Conservation (phyloP, 2,888 invertebrate species). For the Cantharis flavilabris region DNA sequence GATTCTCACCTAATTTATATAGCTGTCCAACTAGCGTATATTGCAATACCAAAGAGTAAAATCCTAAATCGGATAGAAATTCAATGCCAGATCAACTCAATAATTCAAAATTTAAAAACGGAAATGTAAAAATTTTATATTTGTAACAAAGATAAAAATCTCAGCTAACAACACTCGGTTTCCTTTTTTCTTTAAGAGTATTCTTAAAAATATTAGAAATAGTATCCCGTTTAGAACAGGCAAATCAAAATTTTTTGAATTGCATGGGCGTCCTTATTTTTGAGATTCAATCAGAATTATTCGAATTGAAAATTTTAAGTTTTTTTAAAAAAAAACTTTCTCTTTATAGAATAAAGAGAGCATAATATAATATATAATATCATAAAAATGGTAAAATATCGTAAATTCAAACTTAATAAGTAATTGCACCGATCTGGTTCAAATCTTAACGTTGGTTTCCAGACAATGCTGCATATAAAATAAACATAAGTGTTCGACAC, state of each 20-base stretch:
- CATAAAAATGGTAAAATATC: not conserved
- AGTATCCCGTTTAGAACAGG: not conserved
- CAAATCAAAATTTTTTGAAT: not conserved
- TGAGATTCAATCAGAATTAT: too few relatives aligned
- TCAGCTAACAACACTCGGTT: not conserved
- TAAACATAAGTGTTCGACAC: conserved; percentile 10
- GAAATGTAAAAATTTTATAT: not conserved
- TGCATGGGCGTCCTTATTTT: not conserved
- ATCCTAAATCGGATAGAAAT: too few relatives aligned
- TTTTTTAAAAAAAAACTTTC: not conserved
- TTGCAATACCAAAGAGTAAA: too few relatives aligned
- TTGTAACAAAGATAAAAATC: not conserved
- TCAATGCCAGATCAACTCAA: too few relatives aligned
- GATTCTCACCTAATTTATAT: too few relatives aligned
- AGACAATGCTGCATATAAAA: conserved; percentile 15
- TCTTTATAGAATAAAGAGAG: not conserved
- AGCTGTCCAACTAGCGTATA: too few relatives aligned
- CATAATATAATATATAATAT: not conserved
- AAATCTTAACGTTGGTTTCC: conserved; percentile 14
- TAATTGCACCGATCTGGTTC: not conserved
- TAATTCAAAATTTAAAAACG: not conserved
- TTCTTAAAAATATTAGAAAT: not conserved
- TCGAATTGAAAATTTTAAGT: too few relatives aligned
- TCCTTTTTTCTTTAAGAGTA: not conserved
- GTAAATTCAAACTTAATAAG: not conserved